Evolutionary conservation across 2,797 vertebrate genomes (phyloP), one percentile per base, ranked within the genome.

Genomic region (Eurystomus glaucurus): DNA sequence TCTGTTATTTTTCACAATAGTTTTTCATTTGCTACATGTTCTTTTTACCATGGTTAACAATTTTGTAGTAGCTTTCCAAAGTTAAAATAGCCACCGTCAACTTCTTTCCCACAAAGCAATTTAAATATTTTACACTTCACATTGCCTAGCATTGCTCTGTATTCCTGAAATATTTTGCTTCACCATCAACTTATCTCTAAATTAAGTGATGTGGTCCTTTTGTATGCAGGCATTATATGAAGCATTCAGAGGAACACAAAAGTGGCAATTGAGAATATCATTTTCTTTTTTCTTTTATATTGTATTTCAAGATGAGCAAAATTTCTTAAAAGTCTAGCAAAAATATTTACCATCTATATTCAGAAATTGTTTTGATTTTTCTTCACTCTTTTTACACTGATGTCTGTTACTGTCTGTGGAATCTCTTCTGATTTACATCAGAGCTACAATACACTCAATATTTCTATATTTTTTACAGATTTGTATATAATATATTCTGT

Each of bases 401-500:
- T 33, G 21, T 50, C 39, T 83, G 25, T 19, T 76, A 18, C 13
- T 16, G 19, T 20, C 52, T n/a, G 37, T 74, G 43, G 21, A 88
- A 72, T 86, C 65, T 65, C 22, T 85, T 46, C 57, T 86, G 51
- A 76, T 70, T 86, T 82, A 64, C 13, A 66, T 39, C 69, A 75
- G 14, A 77, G 28, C 41, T 68, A 64, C 61, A 90, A 45, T 41
- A 60, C 11, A 51, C 4, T 45, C 43, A 80, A 51, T 29, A 79
- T 91, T 90, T 81, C 77, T 52, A 11, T 68, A 69, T 85, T 91
- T 92, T 37, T 92, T 82, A 85, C 17, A 85, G 69, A 64, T 78
- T 66, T 83, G 70, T 48, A 86, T 65, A 71, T 90, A 95, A 94
- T 94, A 90, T 91, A 94, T 93, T 95, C 78, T 93, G 69, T 54